Conservation (phyloP, 2,113 vertebrate species). For the Labrus mixtus region DNA sequence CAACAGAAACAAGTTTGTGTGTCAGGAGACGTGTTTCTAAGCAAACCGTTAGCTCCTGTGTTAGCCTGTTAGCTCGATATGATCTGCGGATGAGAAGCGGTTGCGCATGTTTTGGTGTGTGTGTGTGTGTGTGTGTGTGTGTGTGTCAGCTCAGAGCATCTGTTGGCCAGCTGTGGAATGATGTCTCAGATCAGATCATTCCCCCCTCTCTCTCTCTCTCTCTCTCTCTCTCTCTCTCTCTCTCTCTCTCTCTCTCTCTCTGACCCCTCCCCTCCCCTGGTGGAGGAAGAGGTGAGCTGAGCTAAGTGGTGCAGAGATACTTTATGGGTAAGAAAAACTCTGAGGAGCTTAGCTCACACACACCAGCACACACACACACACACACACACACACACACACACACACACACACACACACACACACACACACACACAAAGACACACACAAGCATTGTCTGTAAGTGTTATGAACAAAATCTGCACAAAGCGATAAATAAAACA, state of each 20-base stretch:
- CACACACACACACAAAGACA: too few species aligned
- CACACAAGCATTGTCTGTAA: too few species aligned
- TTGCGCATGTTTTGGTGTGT: constrained; percentile 19
- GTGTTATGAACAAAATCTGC: too few species aligned
- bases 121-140: background rate
- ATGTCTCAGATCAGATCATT: constrained; percentile 2
- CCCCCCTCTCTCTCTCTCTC: background rate
- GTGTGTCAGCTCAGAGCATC: constrained; percentile 19
- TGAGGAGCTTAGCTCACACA: constrained; percentile 84
- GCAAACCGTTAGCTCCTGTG: background rate
- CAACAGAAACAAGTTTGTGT: too few species aligned
- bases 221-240: constrained; percentile 60
- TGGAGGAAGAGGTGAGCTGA: constrained; percentile 67
- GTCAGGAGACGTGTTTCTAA: too few species aligned
- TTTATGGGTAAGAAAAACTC: constrained; percentile 88
- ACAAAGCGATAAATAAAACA: too few species aligned
- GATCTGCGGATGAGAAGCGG: constrained; percentile 17
- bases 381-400: background rate
- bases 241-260: constrained; percentile 1
- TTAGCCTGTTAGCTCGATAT: constrained; percentile 16
- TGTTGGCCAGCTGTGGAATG: too few species aligned
- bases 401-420: too few species aligned
- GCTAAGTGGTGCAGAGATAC: constrained; percentile 87
- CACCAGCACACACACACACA: constrained; percentile 11
- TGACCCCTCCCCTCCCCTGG: constrained; percentile 31